Percentiles rank a stretch among this genome's conserved stretches.
Evolutionary conservation across 2,797 vertebrate genomes (phyloP).

Genomic region (Leptoclinus maculatus): DNA sequence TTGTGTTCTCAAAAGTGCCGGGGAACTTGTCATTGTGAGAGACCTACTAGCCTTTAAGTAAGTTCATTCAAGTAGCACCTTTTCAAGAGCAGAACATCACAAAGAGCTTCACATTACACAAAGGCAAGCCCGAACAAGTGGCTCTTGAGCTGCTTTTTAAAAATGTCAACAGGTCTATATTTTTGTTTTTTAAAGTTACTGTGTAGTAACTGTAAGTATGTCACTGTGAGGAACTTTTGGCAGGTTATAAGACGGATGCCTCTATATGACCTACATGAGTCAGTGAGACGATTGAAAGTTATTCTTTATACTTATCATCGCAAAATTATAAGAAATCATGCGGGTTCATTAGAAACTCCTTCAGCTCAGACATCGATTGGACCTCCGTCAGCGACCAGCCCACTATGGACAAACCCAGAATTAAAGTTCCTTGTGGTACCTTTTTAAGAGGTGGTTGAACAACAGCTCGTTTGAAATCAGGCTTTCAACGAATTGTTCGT

Average conservation of each 20-base stretch:
- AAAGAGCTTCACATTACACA: background rate
- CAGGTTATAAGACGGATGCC: background rate
- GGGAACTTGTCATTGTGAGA: background rate
- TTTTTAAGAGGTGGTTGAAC: background rate
- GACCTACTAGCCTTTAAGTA: background rate
- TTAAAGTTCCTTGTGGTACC: background rate
- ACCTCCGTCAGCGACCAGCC: background rate
- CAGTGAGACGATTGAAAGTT: background rate
- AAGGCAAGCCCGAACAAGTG: background rate
- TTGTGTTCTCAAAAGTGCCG: background rate
- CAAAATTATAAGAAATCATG: background rate
- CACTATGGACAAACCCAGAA: background rate
- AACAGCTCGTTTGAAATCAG: slow-evolving; percentile 5
- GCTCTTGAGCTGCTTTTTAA: background rate
- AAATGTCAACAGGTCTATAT: background rate
- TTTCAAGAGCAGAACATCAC: background rate
- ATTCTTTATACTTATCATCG: background rate
- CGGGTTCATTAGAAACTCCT: background rate
- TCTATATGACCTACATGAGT: background rate
- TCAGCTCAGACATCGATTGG: background rate
- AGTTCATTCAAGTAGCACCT: background rate
- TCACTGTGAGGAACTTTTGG: background rate
- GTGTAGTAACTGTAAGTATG: too few relatives aligned
- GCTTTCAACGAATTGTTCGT: background rate
- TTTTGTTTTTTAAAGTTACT: background rate